These are phyloP conservation scores for Tauraco hartlaubi DNA, from an alignment of 2,797 vertebrate genomes.

Conservation along the genomic window DNA sequence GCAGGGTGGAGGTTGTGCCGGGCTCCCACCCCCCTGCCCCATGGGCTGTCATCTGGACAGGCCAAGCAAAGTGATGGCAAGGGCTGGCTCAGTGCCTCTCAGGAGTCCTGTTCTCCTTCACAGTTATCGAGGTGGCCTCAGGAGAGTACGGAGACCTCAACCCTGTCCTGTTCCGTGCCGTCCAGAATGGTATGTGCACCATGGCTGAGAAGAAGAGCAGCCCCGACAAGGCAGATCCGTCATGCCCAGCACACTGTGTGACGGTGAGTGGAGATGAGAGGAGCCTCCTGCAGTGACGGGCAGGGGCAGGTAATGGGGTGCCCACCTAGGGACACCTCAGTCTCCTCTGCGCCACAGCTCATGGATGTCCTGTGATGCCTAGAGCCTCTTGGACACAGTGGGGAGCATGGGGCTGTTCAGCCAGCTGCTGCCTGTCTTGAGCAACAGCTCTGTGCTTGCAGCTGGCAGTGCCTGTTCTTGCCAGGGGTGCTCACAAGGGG, in stretches of 20 bases:
- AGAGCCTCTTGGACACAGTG: background rate
- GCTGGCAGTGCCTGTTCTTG: background rate
- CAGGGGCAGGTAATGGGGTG: background rate
- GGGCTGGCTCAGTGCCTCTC: background rate
- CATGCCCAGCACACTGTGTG: slow-evolving; percentile 84
- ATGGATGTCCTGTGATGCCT: background rate
- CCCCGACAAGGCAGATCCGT: slow-evolving; percentile 84
- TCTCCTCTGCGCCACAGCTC: background rate
- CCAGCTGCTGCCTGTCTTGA: background rate
- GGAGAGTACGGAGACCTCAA: slow-evolving; percentile 98
- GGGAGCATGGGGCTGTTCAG: background rate
- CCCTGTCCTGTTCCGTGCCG: slow-evolving; percentile 93
- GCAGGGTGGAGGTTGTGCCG: background rate
- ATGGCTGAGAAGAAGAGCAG: slow-evolving; percentile 92
- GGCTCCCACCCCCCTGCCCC: background rate
- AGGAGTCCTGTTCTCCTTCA: background rate
- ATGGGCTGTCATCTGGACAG: background rate
- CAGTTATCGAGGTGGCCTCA: slow-evolving; percentile 98
- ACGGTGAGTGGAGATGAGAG: slow-evolving; percentile 50
- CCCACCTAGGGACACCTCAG: background rate
- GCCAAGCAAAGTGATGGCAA: background rate
- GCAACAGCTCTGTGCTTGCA: background rate
- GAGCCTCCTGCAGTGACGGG: rapidly evolving
- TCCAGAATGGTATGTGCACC: slow-evolving; percentile 93
- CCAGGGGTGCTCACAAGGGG: background rate